Conservation (phyloP, 1,140 invertebrate genomes). For the Philotrypesis tridentata region DNA sequence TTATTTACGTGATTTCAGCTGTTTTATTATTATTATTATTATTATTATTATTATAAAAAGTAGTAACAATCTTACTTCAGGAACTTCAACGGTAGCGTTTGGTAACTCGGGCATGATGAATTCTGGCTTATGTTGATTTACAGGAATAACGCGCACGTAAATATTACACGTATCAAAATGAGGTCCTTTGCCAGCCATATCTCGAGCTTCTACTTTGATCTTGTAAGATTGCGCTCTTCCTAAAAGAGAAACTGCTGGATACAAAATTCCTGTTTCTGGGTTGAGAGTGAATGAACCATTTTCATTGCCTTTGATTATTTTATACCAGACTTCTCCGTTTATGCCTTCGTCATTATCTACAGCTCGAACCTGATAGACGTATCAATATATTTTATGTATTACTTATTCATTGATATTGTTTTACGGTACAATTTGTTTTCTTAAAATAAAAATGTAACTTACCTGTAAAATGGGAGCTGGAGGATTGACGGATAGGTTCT, state of each 20-base stretch:
- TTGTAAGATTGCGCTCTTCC: constrained; percentile 79
- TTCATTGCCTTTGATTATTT: constrained; percentile 83
- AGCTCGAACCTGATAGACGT: constrained; percentile 76
- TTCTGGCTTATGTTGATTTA: constrained; percentile 89
- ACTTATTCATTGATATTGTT: not conserved
- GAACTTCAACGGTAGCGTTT: constrained; percentile 85
- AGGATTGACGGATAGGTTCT: constrained; percentile 85
- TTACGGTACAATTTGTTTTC: not conserved
- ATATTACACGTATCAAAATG: constrained; percentile 82
- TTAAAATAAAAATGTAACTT: constrained; percentile 17
- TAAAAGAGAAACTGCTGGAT: constrained; percentile 81
- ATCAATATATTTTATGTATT: not conserved
- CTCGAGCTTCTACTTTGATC: constrained; percentile 83
- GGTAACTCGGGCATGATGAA: constrained; percentile 86
- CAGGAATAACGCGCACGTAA: constrained; percentile 84
- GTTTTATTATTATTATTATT: too few relatives aligned
- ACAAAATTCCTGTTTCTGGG: constrained; percentile 83
- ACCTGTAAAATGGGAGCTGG: constrained; percentile 86
- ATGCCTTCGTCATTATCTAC: constrained; percentile 85
- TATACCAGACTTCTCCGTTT: constrained; percentile 84
- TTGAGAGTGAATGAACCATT: constrained; percentile 83
- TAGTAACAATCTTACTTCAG: constrained; percentile 76
- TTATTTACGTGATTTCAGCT: too few relatives aligned
- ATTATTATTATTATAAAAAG: too few relatives aligned
- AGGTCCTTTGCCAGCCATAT: constrained; percentile 80